These are phyloP conservation scores for Oryzias celebensis DNA, from an alignment of 2,113 vertebrate species.

Conservation along the genomic window DNA sequence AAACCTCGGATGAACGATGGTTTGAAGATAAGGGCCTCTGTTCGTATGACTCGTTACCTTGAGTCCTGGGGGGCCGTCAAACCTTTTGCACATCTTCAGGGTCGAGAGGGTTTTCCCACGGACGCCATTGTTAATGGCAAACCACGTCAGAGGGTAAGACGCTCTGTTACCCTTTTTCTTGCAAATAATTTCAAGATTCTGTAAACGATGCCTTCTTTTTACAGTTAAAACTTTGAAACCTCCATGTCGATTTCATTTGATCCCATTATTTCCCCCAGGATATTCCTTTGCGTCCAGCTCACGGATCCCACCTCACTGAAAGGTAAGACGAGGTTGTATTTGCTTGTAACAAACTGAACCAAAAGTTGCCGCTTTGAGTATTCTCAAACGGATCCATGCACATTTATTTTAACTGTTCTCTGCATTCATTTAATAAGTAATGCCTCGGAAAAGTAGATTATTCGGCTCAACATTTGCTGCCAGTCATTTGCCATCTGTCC, in stretches of 20 bases:
- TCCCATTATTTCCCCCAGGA: slow-evolving; percentile 71
- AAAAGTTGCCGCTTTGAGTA: not conserved
- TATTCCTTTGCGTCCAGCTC: slow-evolving; percentile 81
- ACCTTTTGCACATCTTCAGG: slow-evolving; percentile 94
- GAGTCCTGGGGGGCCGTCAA: slow-evolving; percentile 97
- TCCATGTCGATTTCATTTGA: not conserved
- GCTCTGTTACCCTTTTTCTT: no score
- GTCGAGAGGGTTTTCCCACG: slow-evolving; percentile 82
- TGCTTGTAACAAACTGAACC: not conserved
- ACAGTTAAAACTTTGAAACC: no score
- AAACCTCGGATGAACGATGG: slow-evolving; percentile 85
- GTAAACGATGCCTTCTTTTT: no score
- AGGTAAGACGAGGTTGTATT: slow-evolving; percentile 77
- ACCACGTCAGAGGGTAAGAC: slow-evolving; percentile 78
- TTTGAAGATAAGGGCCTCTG: slow-evolving; percentile 93
- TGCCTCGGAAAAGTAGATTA: no score
- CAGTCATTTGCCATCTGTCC: slow-evolving; percentile 13
- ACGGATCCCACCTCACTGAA: slow-evolving; percentile 76
- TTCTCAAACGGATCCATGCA: not conserved
- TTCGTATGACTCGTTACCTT: slow-evolving; percentile 95
- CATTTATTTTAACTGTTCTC: no score
- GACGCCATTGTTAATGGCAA: slow-evolving; percentile 81
- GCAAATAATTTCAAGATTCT: no score
- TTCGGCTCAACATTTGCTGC: not conserved
- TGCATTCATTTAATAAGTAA: no score